phyloP scores from a whole-genome alignment of 2,113 vertebrate genomes.

The Apteryx mantelli region DNA sequence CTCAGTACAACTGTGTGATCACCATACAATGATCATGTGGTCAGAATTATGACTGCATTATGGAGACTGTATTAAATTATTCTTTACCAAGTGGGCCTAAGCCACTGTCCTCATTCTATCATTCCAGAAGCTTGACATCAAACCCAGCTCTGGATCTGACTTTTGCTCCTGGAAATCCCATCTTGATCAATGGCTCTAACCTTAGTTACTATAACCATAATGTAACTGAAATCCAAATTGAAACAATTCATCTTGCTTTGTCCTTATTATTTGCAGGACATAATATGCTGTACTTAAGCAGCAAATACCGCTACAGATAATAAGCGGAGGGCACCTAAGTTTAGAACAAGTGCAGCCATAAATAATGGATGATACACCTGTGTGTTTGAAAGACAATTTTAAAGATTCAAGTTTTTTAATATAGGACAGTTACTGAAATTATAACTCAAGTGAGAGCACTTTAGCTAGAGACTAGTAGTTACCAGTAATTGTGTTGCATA shows the following conservation, averaged over 20 bases:
- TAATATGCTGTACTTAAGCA: neutral
- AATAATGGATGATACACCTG: neutral
- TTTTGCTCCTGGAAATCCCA: conserved; percentile 1
- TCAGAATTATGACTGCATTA: neutral
- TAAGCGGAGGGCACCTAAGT: neutral
- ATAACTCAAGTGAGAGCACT: neutral
- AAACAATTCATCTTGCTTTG: conserved; percentile 13
- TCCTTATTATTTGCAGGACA: neutral
- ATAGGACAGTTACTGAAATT: neutral
- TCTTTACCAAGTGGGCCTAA: neutral
- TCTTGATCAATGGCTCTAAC: neutral
- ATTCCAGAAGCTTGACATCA: neutral
- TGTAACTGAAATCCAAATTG: neutral
- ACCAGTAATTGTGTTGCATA: conserved; percentile 36
- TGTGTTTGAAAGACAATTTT: neutral
- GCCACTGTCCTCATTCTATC: neutral
- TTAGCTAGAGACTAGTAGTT: neutral
- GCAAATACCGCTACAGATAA: neutral
- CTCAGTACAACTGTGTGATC: neutral
- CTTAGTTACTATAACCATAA: neutral
- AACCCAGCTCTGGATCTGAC: neutral
- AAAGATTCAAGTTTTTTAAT: neutral
- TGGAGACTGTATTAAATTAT: neutral
- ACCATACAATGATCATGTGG: neutral
- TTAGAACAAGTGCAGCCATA: neutral